phyloP scores from a whole-genome alignment of 2,888 invertebrate species.

The Aspidiotus rigidus region DNA sequence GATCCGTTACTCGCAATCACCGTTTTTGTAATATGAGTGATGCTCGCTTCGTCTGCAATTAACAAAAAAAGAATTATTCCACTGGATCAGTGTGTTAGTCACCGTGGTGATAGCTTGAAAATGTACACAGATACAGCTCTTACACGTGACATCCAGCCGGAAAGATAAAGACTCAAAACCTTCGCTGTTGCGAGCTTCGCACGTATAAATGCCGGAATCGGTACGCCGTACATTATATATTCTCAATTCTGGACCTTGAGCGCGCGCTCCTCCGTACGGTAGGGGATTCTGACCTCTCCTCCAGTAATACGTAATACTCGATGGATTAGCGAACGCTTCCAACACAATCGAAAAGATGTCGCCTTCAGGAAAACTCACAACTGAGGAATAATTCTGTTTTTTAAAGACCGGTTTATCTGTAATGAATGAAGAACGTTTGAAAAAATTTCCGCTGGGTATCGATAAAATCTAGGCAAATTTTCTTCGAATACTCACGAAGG shows the following conservation, averaged over 20 bases:
- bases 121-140: constrained; percentile 40
- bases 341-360: constrained; percentile 68
- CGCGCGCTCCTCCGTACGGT: constrained; percentile 42
- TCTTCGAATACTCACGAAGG: constrained; percentile 63
- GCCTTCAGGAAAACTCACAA: constrained; percentile 68
- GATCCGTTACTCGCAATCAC: constrained; percentile 67
- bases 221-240: constrained; percentile 68
- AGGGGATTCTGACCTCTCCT: constrained; percentile 67
- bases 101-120: too few species aligned
- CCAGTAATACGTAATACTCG: constrained; percentile 75
- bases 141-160: constrained; percentile 79
- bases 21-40: constrained; percentile 66
- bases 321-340: constrained; percentile 75
- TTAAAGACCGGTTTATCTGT: constrained; percentile 72
- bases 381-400: constrained; percentile 54
- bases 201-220: constrained; percentile 77
- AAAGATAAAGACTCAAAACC: constrained; percentile 66
- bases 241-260: constrained; percentile 70
- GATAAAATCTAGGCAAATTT: background rate
- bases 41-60: constrained; percentile 64
- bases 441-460: background rate
- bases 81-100: background rate
- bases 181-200: constrained; percentile 79
- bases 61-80: background rate
- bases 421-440: constrained; percentile 35